Base-by-base conservation (phyloP, 2,113 vertebrate species). In the Psilopsiagon aymara region DNA sequence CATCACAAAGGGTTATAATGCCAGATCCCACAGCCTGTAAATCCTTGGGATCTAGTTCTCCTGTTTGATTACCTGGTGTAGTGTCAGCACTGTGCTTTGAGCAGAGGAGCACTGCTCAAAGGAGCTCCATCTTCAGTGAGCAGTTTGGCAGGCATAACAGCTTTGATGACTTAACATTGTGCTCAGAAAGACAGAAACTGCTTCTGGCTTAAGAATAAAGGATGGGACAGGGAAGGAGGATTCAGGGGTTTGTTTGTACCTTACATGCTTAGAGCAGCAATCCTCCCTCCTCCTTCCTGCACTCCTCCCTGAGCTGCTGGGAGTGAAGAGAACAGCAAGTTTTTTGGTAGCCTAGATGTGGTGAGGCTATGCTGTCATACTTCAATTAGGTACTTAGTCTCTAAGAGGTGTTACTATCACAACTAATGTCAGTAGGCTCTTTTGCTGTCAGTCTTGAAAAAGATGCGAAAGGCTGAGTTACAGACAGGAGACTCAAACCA, bases 181-280 rank as follows among this genome's bases (percentile, higher is more conserved):
- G 77, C 66, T 95, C 86, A 94, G 47, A 96, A 94, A 86, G 24
- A 64, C 21, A 68, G 27, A 78, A 93, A 93, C 69, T 86, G 29
- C 80, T 92, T 67, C 92, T 97, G 96, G 92, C 95, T 93, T 47
- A 68, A 94, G 95, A 96, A 96, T 86, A 95, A 95, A 92, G 94
- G 39, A 70, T 71, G 86, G 51, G n/a, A 68, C 23, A 66, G 29
- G 33, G 55, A 88, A 75, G 71, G 68, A 86, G 29, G 20, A 68
- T 75, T 85, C 69, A 82, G 68, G 66, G 20, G 19, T 75, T 92
- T 82, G 69, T 24, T 68, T 78, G 29, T 71, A 39, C 46, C 18
- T 84, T 39, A 82, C 1, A 6, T 64, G 90, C 57, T 82, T 81
- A 83, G 24, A 87, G 41, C 35, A 95, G 60, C 39, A 76, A 27